These are phyloP conservation scores for Apodemus sylvaticus DNA, from an alignment of 2,113 vertebrate species.

Conservation along the genomic window DNA sequence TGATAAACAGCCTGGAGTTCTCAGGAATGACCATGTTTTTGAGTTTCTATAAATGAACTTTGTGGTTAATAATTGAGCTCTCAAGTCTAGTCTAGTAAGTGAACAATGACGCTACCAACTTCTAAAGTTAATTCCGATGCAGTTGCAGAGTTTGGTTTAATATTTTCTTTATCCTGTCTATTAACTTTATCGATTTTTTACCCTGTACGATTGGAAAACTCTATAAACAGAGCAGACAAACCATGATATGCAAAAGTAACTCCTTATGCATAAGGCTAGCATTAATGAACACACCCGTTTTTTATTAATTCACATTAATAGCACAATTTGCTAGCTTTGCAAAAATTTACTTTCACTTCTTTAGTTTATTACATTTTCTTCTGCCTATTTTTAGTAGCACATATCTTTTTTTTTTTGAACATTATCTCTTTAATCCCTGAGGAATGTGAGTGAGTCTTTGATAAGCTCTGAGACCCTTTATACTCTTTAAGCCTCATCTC, in stretches of 20 bases:
- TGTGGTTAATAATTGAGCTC: constrained; percentile 60
- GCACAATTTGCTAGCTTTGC: not conserved
- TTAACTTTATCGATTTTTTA: not conserved
- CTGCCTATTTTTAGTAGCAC: not conserved
- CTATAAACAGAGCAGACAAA: not conserved
- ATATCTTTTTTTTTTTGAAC: not conserved
- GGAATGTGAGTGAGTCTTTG: not conserved
- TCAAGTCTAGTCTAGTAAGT: constrained; percentile 59
- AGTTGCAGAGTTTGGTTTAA: not conserved
- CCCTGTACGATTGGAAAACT: not conserved
- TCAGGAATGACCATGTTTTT: constrained; percentile 63
- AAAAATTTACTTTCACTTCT: not conserved
- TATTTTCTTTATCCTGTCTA: not conserved
- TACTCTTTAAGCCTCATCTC: not conserved
- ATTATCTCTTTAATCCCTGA: not conserved
- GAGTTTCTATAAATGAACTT: constrained; percentile 84
- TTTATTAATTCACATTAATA: not conserved
- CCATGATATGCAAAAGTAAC: not conserved
- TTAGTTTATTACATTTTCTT: not conserved
- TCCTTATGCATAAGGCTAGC: not conserved
- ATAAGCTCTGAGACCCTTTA: not conserved
- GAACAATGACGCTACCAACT: constrained; percentile 37
- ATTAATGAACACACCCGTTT: not conserved
- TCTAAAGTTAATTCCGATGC: not conserved
- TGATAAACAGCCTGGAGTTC: constrained; percentile 77